Base-by-base conservation (phyloP, 2,113 vertebrate genomes). In the Neoarius graeffei region DNA sequence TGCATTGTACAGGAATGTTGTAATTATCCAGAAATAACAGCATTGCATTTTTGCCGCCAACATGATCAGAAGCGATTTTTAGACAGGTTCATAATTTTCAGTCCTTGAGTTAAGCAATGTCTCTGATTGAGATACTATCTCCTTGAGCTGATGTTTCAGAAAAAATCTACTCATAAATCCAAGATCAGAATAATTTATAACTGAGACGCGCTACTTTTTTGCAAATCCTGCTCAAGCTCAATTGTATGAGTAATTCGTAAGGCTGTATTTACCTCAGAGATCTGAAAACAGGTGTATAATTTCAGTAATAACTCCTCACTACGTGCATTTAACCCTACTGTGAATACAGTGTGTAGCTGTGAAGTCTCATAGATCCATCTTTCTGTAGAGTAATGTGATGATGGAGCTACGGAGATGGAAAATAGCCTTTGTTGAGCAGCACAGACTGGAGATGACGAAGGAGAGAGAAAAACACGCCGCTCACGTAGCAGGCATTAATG, bases 371-470 rank as follows among this genome's bases (percentile, higher is more conserved):
- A 57, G 20, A 50, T 48, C 64, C 62, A 17, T 92, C 67, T 90
- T 48, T 57, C 42, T 85, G 17, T 93, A 99, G 98, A 95, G 95
- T 76, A 98, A 98, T 91, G 91, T 99, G 91, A 92, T 99, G 93
- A 95, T 92, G 76, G 98, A 99, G 93, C 92, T 99, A 88, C 95
- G 92, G 89, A 98, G 97, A 57, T 99, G 98, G 98, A 97, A 95
- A 91, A 89, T 97, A 87, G 95, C 94, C 86, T 96, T 97, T 88
- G 92, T 96, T 42, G 96, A 99, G 88, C 96, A 97, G 91, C 95
- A 99, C 92, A 95, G 94, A 74, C 90, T 95, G 93, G 97, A 97
- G 91, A 92, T 98, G 93, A 96, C 50, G 90, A 96, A 95, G 87
- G 97, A 98, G 90, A 96, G 90, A 90, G 97, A 99, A 62, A 96